Evolutionary conservation across 1,140 invertebrate genomes (phyloP).

Genomic region (Polypedilum pembai): DNA sequence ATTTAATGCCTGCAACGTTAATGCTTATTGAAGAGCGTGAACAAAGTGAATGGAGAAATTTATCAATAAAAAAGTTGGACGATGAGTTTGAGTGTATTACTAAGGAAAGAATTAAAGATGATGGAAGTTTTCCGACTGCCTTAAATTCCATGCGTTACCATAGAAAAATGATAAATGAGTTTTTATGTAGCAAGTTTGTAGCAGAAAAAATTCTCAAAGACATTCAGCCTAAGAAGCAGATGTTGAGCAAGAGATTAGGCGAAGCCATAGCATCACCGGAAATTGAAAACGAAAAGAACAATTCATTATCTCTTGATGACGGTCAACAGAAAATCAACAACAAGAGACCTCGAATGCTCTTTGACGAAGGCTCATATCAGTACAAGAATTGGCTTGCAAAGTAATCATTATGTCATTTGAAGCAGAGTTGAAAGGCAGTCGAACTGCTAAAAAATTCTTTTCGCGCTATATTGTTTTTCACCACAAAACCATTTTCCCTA

Average conservation of each 20-base stretch:
- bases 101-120: slow-evolving; percentile 30
- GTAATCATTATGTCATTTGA: slow-evolving; percentile 43
- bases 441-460: too few relatives aligned
- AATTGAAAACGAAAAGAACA: slow-evolving; percentile 30
- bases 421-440: too few relatives aligned
- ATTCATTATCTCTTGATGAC: slow-evolving; percentile 37
- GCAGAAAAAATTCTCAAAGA: slow-evolving; percentile 54
- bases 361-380: slow-evolving; percentile 52
- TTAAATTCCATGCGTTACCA: neutral
- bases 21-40: slow-evolving; percentile 40
- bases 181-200: slow-evolving; percentile 49
- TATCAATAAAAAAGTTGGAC: slow-evolving; percentile 7
- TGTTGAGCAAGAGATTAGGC: slow-evolving; percentile 44
- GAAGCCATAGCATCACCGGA: slow-evolving; percentile 26
- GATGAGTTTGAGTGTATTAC: neutral
- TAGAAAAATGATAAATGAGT: slow-evolving; percentile 48
- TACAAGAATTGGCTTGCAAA: slow-evolving; percentile 57
- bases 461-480: too few relatives aligned
- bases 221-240: slow-evolving; percentile 43
- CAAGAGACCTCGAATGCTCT: slow-evolving; percentile 47
- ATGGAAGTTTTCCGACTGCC: slow-evolving; percentile 39
- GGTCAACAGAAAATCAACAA: slow-evolving; percentile 33
- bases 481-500: too few relatives aligned
- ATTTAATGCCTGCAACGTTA: slow-evolving; percentile 49
- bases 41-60: neutral